Base-by-base conservation (phyloP, 2,797 vertebrate species). In the Jordanella pulchra region DNA sequence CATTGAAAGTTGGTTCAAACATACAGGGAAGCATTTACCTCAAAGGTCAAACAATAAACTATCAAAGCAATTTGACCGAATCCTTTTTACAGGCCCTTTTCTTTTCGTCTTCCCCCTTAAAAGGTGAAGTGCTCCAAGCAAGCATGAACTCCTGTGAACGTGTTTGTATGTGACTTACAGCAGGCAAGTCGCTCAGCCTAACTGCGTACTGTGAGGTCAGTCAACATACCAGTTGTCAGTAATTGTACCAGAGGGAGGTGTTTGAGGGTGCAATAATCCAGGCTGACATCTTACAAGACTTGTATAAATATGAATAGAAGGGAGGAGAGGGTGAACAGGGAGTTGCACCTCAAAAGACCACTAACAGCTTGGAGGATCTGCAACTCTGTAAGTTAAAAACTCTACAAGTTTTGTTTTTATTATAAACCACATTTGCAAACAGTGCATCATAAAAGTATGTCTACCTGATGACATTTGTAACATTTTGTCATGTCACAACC, bases 221-320 rank as follows among this genome's bases (percentile, higher is more conserved):
- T 73, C 84, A 84, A 80, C 76, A 76, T 75, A 79, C 87, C 89
- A 86, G 91, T 86, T 89, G 89, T 86, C 83, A 83, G 87, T 86
- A 85, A 90, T 84, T 87, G 87, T 88, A 89, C 91, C 82, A 81
- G 83, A 89, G 85, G 89, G 87, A 89, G 86, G 77, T 79, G 84
- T 83, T 79, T 69, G 75, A 79, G 72, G 79, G 64, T 51, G 69
- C 81, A 64, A 23, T 91, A 87, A 93, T 88, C 81, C 79, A 82
- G 82, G 73, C 67, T 89, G 91, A 92, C 89, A 91, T 86, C 75
- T 84, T 50, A 6, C 72, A 84, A 84, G 82, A 87, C 77, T 86
- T 84, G 80, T 47, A 79, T 75, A 83, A 67, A 77, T 77, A 76
- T 67, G 77, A 88, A 72, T 50, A 77, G 11, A 66, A 68, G 81